These are phyloP conservation scores for Stegophylla sp. DNA, from an alignment of 2,888 invertebrate species.

Conservation along the genomic window DNA sequence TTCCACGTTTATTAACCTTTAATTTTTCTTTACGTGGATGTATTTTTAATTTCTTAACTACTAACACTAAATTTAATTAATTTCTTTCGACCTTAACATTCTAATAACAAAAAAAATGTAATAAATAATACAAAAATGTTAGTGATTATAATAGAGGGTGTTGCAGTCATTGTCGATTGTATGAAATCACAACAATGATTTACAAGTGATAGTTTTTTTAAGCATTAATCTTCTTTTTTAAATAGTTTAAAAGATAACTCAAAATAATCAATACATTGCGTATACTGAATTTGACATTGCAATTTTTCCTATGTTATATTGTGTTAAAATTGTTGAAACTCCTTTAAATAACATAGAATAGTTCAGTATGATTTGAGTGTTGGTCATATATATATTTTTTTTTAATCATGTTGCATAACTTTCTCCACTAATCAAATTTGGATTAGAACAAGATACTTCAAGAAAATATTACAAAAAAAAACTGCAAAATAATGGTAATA, in stretches of 20 bases:
- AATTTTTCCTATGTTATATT: background rate
- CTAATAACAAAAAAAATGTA: background rate
- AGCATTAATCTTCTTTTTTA: background rate
- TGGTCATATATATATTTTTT: background rate
- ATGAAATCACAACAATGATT: background rate
- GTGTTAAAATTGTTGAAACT: conserved; percentile 16
- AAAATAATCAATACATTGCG: background rate
- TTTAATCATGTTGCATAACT: background rate
- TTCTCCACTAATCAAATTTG: background rate
- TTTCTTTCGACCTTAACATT: background rate
- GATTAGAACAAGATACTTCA: conserved; percentile 22
- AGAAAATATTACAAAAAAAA: conserved; percentile 10
- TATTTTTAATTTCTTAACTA: background rate
- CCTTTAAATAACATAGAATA: background rate
- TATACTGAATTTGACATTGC: background rate
- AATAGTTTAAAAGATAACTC: background rate
- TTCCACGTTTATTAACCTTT: background rate
- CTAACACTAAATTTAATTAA: background rate
- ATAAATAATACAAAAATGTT: background rate
- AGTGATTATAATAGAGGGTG: background rate
- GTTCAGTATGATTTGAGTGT: background rate
- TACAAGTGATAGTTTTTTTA: background rate
- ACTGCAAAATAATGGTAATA: conserved; percentile 21
- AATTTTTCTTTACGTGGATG: background rate
- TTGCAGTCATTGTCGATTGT: background rate